Conservation (phyloP, 30 jellyfish, hydroid and myxozoan genomes). For the Aurelia sp. region DNA sequence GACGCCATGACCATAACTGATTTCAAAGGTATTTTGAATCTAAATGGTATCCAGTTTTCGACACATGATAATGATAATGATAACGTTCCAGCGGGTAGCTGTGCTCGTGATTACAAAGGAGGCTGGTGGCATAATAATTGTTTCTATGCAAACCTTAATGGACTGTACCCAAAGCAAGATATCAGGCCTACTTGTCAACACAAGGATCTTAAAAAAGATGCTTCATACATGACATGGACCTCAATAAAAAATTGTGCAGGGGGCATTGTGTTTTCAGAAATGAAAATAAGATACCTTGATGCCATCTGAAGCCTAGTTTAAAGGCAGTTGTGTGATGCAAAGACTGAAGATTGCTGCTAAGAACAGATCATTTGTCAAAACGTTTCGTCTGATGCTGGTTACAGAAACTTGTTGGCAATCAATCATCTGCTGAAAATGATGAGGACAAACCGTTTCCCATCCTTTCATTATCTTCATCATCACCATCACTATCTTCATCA, state of each 20-base stretch:
- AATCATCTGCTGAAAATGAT: too few relatives aligned
- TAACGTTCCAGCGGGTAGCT: neutral
- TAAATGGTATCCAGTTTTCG: conserved; percentile 33
- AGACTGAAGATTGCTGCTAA: too few relatives aligned
- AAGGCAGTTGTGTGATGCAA: too few relatives aligned
- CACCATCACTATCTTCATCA: too few relatives aligned
- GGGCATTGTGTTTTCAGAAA: conserved; percentile 28
- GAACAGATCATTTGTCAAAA: too few relatives aligned
- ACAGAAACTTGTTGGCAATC: too few relatives aligned
- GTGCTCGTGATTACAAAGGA: conserved; percentile 19
- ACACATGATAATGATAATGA: conserved; percentile 42
- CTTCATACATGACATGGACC: conserved; percentile 23
- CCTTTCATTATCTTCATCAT: too few relatives aligned
- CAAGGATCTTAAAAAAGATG: neutral
- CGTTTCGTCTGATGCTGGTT: too few relatives aligned
- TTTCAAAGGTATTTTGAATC: neutral
- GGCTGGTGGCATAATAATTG: conserved; percentile 60
- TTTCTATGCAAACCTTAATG: conserved; percentile 20
- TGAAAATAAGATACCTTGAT: conserved; percentile 2
- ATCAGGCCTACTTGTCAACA: neutral
- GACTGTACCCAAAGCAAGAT: neutral
- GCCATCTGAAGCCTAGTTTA: too few relatives aligned
- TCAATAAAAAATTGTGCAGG: neutral
- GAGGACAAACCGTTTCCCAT: too few relatives aligned
- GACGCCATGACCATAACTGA: neutral